phyloP scores from a whole-genome alignment of 2,113 vertebrate genomes.

The Gambusia affinis region DNA sequence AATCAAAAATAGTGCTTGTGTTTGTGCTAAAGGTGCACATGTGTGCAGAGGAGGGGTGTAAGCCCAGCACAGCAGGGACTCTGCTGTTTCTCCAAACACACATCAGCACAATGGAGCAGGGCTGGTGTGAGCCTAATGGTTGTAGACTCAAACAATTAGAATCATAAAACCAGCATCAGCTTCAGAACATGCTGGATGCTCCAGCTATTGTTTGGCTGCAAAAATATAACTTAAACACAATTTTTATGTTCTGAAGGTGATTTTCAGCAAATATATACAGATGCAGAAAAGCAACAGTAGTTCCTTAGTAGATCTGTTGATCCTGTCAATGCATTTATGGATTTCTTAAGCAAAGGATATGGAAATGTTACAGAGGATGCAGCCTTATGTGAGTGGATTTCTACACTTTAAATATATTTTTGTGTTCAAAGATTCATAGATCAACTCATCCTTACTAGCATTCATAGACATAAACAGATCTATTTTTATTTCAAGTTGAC shows the following conservation, averaged over 20 bases:
- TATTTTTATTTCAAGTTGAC: not conserved
- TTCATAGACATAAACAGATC: not conserved
- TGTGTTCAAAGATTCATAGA: not conserved
- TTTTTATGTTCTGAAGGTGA: slow-evolving; percentile 13
- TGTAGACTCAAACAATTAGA: slow-evolving; percentile 67
- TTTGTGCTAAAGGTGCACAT: slow-evolving; percentile 56
- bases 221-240: not conserved
- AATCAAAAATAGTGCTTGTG: slow-evolving; percentile 36
- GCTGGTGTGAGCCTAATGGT: slow-evolving; percentile 60
- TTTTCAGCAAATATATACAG: not conserved
- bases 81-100: slow-evolving; percentile 64
- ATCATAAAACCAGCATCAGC: slow-evolving; percentile 27
- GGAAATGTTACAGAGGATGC: not conserved
- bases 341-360: not conserved
- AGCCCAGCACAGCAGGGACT: slow-evolving; percentile 53
- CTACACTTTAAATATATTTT: not conserved
- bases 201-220: not conserved
- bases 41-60: slow-evolving; percentile 58
- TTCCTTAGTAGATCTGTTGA: not conserved
- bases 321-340: not conserved
- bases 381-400: not conserved
- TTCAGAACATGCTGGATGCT: slow-evolving; percentile 15
- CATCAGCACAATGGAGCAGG: slow-evolving; percentile 49
- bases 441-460: not conserved
- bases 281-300: not conserved